Base-by-base conservation (phyloP, 2,888 invertebrate species). In the Tortricodes alternella region DNA sequence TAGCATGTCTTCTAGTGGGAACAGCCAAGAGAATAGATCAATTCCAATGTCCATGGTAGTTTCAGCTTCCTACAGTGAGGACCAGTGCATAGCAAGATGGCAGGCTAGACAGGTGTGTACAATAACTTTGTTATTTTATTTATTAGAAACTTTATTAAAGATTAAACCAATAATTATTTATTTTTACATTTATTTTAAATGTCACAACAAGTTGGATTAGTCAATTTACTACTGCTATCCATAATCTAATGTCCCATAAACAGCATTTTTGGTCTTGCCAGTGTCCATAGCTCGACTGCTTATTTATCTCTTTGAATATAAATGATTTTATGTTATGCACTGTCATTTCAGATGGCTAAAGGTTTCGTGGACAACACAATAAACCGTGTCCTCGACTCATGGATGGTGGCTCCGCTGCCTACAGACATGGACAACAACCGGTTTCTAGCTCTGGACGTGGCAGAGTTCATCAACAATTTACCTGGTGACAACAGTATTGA, bases 351-450 rank as follows among this genome's bases (percentile, higher is more conserved):
- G 91, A 83, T 92, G 74, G 92, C 93, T 0, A 92, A 93, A 76
- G 92, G 93, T 41, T 93, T 92, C 76, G 91, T 94, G 32, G 95
- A 95, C 71, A 95, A 95, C 70, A 93, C 93, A 13, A 93, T 95
- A 62, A 95, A 95, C 69, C 85, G 89, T 60, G 91, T 94, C n/a
- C 71, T 94, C 58, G 94, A 95, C 70, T 90, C 90, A 16, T 93
- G 92, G 86, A 89, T 91, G 61, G 78, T 91, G 32, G 83, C 87
- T 24, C 91, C 92, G 8, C 71, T 89, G 9, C 83, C 88, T 8
- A 69, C 83, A 4, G 74, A 80, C 6, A 73, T 82, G 39, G 89
- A 86, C 19, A 79, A 82, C 59, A 75, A 85, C 19, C 67, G 77
- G 41, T 73, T 76, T 41, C 51, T 84, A 16, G 83, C 83, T 4